phyloP scores from a whole-genome alignment of 2,888 invertebrate genomes.

The Augiades crinisus region DNA sequence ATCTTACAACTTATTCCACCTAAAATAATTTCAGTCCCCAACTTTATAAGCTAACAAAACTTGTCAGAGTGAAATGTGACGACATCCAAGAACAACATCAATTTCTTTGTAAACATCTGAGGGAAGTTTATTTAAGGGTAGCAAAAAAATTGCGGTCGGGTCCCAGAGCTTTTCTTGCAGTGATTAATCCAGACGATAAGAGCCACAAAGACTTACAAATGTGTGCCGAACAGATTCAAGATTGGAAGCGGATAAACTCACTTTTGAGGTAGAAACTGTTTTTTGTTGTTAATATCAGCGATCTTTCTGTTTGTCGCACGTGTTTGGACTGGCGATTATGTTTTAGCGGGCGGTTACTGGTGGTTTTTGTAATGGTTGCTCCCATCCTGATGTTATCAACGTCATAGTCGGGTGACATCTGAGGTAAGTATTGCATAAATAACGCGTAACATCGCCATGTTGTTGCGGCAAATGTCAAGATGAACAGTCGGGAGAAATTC shows the following conservation, averaged over 20 bases:
- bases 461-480: slow-evolving; percentile 30
- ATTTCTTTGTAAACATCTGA: slow-evolving; percentile 29
- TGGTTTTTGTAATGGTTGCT: slow-evolving; percentile 27
- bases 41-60: slow-evolving; percentile 16
- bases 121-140: slow-evolving; percentile 51
- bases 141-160: slow-evolving; percentile 55
- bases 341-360: slow-evolving; percentile 51
- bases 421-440: slow-evolving; percentile 43
- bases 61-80: slow-evolving; percentile 13
- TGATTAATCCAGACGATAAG: slow-evolving; percentile 69
- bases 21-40: not conserved
- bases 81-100: slow-evolving; percentile 25
- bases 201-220: slow-evolving; percentile 65
- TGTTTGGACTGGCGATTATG: slow-evolving; percentile 68
- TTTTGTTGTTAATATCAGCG: slow-evolving; percentile 52
- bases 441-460: slow-evolving; percentile 30
- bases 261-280: slow-evolving; percentile 62
- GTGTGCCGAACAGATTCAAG: slow-evolving; percentile 76
- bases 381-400: slow-evolving; percentile 37
- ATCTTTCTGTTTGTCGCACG: slow-evolving; percentile 62
- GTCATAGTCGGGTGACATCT: slow-evolving; percentile 44
- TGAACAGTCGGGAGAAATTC: not conserved
- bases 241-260: slow-evolving; percentile 73
- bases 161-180: slow-evolving; percentile 59
- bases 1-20: slow-evolving; percentile 1